phyloP scores from a whole-genome alignment of 2,113 vertebrate species.

The Cryptotis parvus region DNA sequence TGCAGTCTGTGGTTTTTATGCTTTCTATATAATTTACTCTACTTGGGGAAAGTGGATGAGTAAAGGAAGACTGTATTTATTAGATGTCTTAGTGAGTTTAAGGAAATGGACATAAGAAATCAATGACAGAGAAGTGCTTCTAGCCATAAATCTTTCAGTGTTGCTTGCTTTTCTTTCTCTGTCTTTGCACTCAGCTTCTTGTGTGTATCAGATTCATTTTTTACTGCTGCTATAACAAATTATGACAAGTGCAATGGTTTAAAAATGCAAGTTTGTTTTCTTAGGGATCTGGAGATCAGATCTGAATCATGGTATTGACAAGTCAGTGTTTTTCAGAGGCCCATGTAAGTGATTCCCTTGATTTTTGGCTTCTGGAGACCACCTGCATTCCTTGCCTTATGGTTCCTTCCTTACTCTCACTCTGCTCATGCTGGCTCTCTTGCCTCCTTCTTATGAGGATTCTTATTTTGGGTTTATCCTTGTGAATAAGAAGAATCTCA shows the following conservation, averaged over 20 bases:
- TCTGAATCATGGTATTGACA: not conserved
- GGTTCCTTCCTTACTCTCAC: not conserved
- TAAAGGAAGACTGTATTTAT: not conserved
- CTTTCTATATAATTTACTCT: not conserved
- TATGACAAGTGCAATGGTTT: not conserved
- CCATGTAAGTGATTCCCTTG: not conserved
- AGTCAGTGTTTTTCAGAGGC: not conserved
- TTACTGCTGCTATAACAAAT: not conserved
- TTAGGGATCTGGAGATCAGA: not conserved
- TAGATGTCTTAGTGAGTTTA: not conserved
- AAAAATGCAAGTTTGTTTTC: not conserved
- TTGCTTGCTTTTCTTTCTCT: not conserved
- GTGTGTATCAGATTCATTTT: not conserved
- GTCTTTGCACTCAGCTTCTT: not conserved
- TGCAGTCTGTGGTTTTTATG: not conserved
- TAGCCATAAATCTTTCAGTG: not conserved
- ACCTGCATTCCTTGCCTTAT: not conserved
- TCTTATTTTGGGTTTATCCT: not conserved
- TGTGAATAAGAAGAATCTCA: not conserved
- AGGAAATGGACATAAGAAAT: not conserved
- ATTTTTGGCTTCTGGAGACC: not conserved
- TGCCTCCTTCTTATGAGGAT: not conserved
- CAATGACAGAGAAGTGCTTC: not conserved
- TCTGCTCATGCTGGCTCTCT: not conserved
- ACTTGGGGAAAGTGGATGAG: not conserved